phyloP scores from a whole-genome alignment of 2,888 invertebrate species.

The Torymus aiolomorphi region DNA sequence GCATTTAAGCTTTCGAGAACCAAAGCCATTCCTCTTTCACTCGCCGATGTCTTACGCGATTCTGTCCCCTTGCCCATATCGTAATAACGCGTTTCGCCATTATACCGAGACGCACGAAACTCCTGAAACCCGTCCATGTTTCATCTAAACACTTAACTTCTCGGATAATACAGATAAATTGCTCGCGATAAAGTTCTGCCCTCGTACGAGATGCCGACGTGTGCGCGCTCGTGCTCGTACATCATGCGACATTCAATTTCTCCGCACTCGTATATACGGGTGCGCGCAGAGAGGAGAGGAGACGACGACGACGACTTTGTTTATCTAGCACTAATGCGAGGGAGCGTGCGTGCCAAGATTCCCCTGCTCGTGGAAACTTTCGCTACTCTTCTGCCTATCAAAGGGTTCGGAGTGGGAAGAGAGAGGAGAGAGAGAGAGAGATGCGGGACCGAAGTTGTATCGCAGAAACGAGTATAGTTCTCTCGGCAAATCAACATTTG shows the following conservation, averaged over 20 bases:
- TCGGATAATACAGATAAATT: slow-evolving; percentile 47
- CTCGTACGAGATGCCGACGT: slow-evolving; percentile 30
- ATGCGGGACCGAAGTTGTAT: too few relatives aligned
- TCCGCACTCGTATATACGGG: background rate
- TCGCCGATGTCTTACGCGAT: too few relatives aligned
- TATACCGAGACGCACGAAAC: too few relatives aligned
- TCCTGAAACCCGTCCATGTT: background rate
- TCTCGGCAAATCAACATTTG: too few relatives aligned
- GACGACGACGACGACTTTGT: slow-evolving; percentile 26
- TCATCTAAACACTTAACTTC: slow-evolving; percentile 45
- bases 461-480: too few relatives aligned
- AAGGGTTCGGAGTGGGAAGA: background rate
- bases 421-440: too few relatives aligned
- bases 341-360: slow-evolving; percentile 47
- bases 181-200: slow-evolving; percentile 31
- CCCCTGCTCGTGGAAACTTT: background rate
- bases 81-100: too few relatives aligned
- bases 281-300: background rate
- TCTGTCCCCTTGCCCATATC: too few relatives aligned
- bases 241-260: slow-evolving; percentile 52
- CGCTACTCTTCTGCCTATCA: slow-evolving; percentile 21
- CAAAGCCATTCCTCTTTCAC: too few relatives aligned
- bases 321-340: slow-evolving; percentile 21
- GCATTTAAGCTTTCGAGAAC: too few relatives aligned
- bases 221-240: slow-evolving; percentile 4